Evolutionary conservation across 2,888 invertebrate species (phyloP).

Genomic region (Ormia ochracea): DNA sequence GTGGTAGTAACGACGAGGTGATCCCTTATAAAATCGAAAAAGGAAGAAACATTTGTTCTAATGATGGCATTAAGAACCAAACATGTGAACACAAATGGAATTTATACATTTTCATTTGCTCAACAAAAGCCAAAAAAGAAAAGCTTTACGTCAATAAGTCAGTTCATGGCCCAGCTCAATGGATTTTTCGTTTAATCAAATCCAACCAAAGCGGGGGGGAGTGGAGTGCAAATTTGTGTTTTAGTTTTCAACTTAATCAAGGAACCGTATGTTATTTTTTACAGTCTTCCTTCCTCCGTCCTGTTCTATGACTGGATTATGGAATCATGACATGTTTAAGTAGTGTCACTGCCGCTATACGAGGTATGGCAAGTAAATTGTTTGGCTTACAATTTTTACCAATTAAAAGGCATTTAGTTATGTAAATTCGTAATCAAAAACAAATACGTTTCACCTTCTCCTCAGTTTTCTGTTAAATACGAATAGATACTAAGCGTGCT

Average conservation of each 20-base stretch:
- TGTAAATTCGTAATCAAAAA: constrained; percentile 30
- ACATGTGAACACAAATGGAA: neutral
- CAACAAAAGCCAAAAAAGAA: no score
- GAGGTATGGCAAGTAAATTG: neutral
- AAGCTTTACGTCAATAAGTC: constrained; percentile 63
- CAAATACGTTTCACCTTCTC: constrained; percentile 27
- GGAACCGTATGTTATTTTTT: constrained; percentile 60
- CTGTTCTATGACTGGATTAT: constrained; percentile 36
- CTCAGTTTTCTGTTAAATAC: no score
- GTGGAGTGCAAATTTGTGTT: constrained; percentile 61
- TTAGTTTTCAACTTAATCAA: constrained; percentile 58
- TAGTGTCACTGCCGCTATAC: no score
- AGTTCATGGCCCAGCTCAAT: constrained; percentile 44
- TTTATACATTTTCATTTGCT: constrained; percentile 33
- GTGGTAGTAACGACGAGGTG: constrained; percentile 22
- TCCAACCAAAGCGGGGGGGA: constrained; percentile 23
- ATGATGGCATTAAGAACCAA: constrained; percentile 64
- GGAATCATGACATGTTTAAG: constrained; percentile 23
- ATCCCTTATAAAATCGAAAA: neutral
- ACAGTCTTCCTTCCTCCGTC: neutral
- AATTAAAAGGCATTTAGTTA: constrained; percentile 51
- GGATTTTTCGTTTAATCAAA: neutral
- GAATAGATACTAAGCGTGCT: constrained; percentile 3
- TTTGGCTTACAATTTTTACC: constrained; percentile 13
- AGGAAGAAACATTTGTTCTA: constrained; percentile 68